phyloP scores from a whole-genome alignment of 2,113 vertebrate genomes.

The Pterocles burchelli region DNA sequence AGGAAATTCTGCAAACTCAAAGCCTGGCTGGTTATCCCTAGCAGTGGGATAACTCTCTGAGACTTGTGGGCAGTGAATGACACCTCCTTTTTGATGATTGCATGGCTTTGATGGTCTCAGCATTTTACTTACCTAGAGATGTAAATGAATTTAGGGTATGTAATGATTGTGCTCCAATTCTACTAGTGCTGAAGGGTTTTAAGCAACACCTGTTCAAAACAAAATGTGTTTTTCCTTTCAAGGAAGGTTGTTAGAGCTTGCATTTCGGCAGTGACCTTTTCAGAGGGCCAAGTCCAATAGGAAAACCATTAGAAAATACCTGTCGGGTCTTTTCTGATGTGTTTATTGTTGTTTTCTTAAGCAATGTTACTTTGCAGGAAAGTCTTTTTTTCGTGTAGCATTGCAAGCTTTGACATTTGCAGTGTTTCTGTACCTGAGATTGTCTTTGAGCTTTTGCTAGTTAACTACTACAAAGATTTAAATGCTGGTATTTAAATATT shows the following conservation, averaged over 20 bases:
- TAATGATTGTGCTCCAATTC: not conserved
- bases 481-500: not conserved
- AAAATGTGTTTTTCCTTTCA: not conserved
- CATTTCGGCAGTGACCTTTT: not conserved
- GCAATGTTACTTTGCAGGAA: not conserved
- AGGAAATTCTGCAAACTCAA: not conserved
- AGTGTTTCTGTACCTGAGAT: not conserved
- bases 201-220: not conserved
- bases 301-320: not conserved
- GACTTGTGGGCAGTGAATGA: not conserved
- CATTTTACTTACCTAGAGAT: slow-evolving; percentile 3
- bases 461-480: not conserved
- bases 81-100: slow-evolving; percentile 12
- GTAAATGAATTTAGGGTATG: not conserved
- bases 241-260: not conserved
- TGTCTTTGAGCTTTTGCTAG: not conserved
- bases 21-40: not conserved
- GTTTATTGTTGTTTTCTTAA: not conserved
- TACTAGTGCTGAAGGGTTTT: not conserved
- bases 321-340: not conserved
- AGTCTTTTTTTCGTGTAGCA: not conserved
- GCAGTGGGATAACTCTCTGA: not conserved
- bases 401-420: not conserved
- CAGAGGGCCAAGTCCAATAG: not conserved
- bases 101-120: slow-evolving; percentile 1